These are phyloP conservation scores for Callosobruchus maculatus DNA, from an alignment of 2,888 invertebrate genomes.

Conservation along the genomic window DNA sequence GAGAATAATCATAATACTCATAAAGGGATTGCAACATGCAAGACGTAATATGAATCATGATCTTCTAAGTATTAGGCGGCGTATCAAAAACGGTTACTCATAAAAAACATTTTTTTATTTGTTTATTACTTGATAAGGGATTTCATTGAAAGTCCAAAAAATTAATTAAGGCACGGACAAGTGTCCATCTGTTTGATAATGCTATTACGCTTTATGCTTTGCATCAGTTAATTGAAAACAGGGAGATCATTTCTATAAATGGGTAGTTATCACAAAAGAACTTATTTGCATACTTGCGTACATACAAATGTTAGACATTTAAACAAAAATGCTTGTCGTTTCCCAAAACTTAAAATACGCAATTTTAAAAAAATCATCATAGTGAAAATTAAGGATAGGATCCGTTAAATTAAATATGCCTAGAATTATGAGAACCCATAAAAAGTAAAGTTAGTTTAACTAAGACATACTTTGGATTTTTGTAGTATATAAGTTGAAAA, in stretches of 20 bases:
- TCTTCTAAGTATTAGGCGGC: background rate
- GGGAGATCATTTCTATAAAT: background rate
- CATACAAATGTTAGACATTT: too few relatives aligned
- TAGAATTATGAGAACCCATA: too few relatives aligned
- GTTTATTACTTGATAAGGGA: background rate
- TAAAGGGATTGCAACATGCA: background rate
- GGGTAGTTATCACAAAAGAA: background rate
- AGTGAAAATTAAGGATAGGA: too few relatives aligned
- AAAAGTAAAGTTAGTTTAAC: too few relatives aligned
- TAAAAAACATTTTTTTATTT: background rate
- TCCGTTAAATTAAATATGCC: too few relatives aligned
- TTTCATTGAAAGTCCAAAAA: background rate
- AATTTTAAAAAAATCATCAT: too few relatives aligned
- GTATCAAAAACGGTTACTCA: background rate
- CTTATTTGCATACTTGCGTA: too few relatives aligned
- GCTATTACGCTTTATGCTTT: background rate
- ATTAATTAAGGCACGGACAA: background rate
- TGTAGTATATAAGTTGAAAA: too few relatives aligned
- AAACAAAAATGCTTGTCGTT: too few relatives aligned
- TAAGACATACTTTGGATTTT: too few relatives aligned
- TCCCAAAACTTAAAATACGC: too few relatives aligned
- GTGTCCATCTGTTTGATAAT: background rate
- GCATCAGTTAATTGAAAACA: background rate
- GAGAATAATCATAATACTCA: background rate
- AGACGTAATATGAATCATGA: background rate